Evolutionary conservation across 2,888 invertebrate genomes (phyloP).

Genomic region (Leucoma salicis): DNA sequence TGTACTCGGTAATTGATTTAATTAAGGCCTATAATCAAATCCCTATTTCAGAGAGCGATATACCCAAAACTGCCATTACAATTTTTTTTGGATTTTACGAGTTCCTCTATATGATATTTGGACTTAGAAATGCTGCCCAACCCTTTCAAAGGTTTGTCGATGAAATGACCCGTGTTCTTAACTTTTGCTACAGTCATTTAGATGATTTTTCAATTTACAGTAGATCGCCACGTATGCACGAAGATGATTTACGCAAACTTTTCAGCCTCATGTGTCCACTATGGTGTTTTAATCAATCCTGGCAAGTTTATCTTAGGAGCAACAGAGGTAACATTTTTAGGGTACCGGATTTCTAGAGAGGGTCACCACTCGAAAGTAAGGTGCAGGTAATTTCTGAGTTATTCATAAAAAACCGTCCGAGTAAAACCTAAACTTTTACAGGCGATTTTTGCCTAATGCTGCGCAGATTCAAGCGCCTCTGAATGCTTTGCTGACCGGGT

Average conservation of each 20-base stretch:
- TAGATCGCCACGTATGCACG: neutral
- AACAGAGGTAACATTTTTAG: slow-evolving; percentile 1
- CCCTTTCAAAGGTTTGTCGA: slow-evolving; percentile 4
- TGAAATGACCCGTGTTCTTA: slow-evolving; percentile 1
- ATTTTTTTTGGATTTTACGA: slow-evolving; percentile 1
- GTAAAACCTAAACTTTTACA: slow-evolving; percentile 14
- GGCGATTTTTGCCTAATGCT: slow-evolving; percentile 9
- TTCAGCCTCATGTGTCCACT: slow-evolving; percentile 1
- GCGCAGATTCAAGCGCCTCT: slow-evolving; percentile 7
- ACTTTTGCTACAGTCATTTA: neutral
- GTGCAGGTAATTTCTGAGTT: slow-evolving; percentile 8
- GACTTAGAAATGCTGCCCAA: neutral
- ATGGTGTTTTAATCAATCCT: slow-evolving; percentile 1
- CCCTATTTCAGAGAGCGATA: neutral
- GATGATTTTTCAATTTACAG: slow-evolving; percentile 1
- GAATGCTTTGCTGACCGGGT: slow-evolving; percentile 4
- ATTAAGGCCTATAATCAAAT: slow-evolving; percentile 2
- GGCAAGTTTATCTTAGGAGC: neutral
- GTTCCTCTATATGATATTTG: slow-evolving; percentile 2
- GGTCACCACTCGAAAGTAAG: slow-evolving; percentile 5
- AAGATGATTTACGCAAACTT: neutral
- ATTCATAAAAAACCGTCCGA: no score
- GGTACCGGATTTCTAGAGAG: slow-evolving; percentile 1
- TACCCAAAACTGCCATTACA: neutral
- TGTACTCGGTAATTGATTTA: neutral